Base-by-base conservation (phyloP, 2,797 vertebrate genomes). In the Erithacus rubecula region DNA sequence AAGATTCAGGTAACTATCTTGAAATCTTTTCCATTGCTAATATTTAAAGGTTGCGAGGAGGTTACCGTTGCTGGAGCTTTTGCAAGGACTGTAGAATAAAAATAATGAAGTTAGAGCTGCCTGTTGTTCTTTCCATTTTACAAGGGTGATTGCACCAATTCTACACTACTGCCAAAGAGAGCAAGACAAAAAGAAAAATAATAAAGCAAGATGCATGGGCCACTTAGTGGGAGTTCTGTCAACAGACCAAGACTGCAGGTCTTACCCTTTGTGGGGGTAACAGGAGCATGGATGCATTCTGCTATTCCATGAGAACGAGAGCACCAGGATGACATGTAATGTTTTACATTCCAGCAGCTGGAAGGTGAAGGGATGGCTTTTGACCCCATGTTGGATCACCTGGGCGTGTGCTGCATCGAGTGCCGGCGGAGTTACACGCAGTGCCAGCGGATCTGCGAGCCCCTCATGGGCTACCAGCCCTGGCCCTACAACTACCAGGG, bases 341-440 rank as follows among this genome's bases (percentile, higher is more conserved):
- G 23, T 89, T 95, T 96, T 62, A 6, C 64, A 23, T 97, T 93
- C 72, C 98, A 99, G 98, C 98, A 98, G 92, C 90, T 97, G 89
- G 98, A 98, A 94, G 98, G 98, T 18, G 98, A 98, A 85, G 97
- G 97, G 43, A 97, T 99, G 98, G 98, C 98, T 92, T 99, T 99
- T 91, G 99, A 99, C 98, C 98, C 98, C 80, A 98, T 99, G 98
- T 97, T 99, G 96, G 99, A 99, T 96, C 99, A 99, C 79, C 98
- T 97, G 60, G 99, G 99, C 1, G 98, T 99, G 96, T 99, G 99
- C 98, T 99, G 99, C 83, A 97, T 98, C 2, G 99, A 99, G 83
- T 99, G 99, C 85, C 98, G 98, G 36, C 98, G 99, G 71, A 98
- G 99, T 84, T 98, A 99, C 97, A 98, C 98, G 2, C 99, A 99